Base-by-base conservation (phyloP, 2,888 invertebrate genomes). In the Sinelater perroti region DNA sequence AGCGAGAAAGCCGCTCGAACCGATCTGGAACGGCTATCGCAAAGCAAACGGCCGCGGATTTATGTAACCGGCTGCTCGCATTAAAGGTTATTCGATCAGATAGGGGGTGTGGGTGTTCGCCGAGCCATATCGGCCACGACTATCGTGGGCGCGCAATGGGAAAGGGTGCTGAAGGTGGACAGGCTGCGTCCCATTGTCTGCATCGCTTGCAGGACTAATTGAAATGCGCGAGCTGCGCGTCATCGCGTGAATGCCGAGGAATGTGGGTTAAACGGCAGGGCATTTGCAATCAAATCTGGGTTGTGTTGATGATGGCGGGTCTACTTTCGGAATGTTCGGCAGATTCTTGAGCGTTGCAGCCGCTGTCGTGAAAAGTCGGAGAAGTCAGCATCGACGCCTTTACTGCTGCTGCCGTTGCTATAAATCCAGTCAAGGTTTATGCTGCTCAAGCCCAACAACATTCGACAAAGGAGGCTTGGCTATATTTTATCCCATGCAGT, bases 1-100 rank as follows among this genome's bases (percentile, higher is more conserved):
- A 56, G 56, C 45, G 28, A 56, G 58, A 53, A 54, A 54, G 58
- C 44, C 45, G 54, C 49, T 49, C 21, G 44, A 44, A 49, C 20
- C 49, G 53, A 45, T 54, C 49, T 46, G 53, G 58, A 54, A 58
- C 52, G 58, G 30, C 21, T 53, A 58, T 49, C 50, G 53, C 45
- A 54, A 54, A 17, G 49, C 44, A 35, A 33, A 33, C 31, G 14
- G 13, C 13, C 24, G 36, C 46, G 30, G 46, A 30, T 50, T 50
- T 50, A 50, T 50, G 40, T 50, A 50, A 50, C 18, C 33, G 20
- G 36, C 13, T 17, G 40, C n/a, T 24, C 14, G 24, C 16, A 26
- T 13, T 24, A 24, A 40, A 40, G 40, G 21, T 40, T 40, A 40
- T 40, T 40, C 24, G 24, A 40, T 40, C 40, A 40, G 40, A 40